Evolutionary conservation across 2,797 vertebrate species (phyloP).

Genomic region (Alcedo quadribrachys): DNA sequence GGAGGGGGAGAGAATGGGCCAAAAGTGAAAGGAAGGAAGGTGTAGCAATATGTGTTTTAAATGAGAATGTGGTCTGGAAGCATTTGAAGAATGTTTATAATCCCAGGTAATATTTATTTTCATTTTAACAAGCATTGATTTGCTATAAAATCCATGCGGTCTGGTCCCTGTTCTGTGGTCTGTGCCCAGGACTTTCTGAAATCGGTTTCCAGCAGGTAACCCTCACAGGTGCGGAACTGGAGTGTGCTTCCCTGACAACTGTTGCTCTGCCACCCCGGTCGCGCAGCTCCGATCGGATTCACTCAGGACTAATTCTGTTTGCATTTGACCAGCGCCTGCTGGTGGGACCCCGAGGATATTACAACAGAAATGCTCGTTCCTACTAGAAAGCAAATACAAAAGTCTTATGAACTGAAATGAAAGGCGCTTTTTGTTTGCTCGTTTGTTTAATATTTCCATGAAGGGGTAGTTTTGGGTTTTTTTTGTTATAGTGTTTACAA

Average conservation of each 20-base stretch:
- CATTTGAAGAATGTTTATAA: not conserved
- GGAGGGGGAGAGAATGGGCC: not conserved
- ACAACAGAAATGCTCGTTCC: rapidly evolving
- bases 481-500: not conserved
- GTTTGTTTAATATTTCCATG: not conserved
- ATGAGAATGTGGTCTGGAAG: not conserved
- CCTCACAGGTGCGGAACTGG: rapidly evolving
- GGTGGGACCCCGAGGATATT: not conserved
- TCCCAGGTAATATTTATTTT: not conserved
- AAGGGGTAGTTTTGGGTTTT: no score
- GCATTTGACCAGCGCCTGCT: not conserved
- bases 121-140: rapidly evolving
- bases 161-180: not conserved
- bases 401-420: rapidly evolving
- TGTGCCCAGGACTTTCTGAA: rapidly evolving
- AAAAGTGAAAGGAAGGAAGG: not conserved
- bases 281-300: rapidly evolving
- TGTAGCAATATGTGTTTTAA: not conserved
- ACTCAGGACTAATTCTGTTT: not conserved
- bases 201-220: rapidly evolving
- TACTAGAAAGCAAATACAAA: rapidly evolving
- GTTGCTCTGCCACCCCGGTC: not conserved
- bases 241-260: rapidly evolving
- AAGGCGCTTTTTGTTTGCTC: rapidly evolving
- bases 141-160: rapidly evolving